Evolutionary conservation across 2,113 vertebrate genomes (phyloP).

Genomic region (Centropus bengalensis): DNA sequence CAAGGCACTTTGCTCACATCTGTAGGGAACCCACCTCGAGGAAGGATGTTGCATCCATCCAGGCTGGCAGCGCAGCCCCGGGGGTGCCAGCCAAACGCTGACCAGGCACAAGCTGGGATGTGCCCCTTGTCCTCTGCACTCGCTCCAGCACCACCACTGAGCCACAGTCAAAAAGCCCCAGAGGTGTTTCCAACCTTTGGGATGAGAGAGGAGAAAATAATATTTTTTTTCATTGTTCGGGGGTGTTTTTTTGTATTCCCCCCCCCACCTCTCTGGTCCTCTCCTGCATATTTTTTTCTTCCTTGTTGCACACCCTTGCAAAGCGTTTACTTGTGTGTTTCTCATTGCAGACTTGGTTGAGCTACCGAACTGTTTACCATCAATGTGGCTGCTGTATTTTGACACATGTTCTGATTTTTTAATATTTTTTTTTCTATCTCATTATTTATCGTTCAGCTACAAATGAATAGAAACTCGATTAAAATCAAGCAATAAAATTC

Average conservation of each 20-base stretch:
- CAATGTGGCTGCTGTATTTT: slow-evolving; percentile 40
- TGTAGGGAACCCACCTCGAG: slow-evolving; percentile 42
- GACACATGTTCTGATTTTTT: slow-evolving; percentile 57
- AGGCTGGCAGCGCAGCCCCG: not conserved
- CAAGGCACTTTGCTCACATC: slow-evolving; percentile 29
- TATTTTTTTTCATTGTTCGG: not conserved
- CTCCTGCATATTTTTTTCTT: slow-evolving; percentile 10
- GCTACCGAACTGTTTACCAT: not conserved
- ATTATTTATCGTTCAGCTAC: slow-evolving; percentile 10
- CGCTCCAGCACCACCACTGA: not conserved
- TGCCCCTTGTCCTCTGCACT: not conserved
- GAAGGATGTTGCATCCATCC: slow-evolving; percentile 13
- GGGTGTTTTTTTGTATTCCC: not conserved
- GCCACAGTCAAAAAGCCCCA: not conserved
- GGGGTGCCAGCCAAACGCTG: not conserved
- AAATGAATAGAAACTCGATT: not conserved
- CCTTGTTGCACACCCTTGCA: not conserved
- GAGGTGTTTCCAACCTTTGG: slow-evolving; percentile 6
- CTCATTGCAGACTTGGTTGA: slow-evolving; percentile 65
- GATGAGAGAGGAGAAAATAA: not conserved
- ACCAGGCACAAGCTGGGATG: not conserved
- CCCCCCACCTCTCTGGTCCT: not conserved
- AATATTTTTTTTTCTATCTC: not conserved
- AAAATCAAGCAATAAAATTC: not conserved
- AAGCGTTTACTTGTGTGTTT: slow-evolving; percentile 61